Evolutionary conservation across 1,140 invertebrate species (phyloP).

Genomic region (Heliconius hewitsoni): DNA sequence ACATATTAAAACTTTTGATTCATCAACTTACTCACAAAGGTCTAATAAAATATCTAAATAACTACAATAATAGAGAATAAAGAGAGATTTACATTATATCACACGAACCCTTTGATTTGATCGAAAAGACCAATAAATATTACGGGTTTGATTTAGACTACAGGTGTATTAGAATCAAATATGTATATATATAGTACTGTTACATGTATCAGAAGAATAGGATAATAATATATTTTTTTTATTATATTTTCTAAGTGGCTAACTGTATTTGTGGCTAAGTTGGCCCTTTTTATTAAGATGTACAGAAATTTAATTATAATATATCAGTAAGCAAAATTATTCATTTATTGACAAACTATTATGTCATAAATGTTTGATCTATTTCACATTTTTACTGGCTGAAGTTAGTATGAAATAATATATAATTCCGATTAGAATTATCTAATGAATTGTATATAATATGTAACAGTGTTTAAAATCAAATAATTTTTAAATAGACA

Average conservation of each 20-base stretch:
- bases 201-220: neutral
- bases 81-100: conserved; percentile 72
- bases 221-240: neutral
- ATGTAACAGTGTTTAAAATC: neutral
- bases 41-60: neutral
- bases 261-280: neutral
- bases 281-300: neutral
- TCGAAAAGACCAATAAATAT: conserved; percentile 41
- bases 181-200: neutral
- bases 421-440: neutral
- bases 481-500: too few relatives aligned
- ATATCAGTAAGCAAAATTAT: neutral
- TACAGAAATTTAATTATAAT: neutral
- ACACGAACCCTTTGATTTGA: conserved; percentile 58
- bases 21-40: neutral
- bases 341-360: too few relatives aligned
- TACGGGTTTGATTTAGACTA: conserved; percentile 30
- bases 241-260: neutral
- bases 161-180: conserved; percentile 38
- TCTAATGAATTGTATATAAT: neutral
- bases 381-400: too few relatives aligned
- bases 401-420: neutral
- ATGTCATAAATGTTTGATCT: too few relatives aligned
- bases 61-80: neutral
- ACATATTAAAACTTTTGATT: neutral